These are phyloP conservation scores for Lycorma delicatula DNA, from an alignment of 1,140 invertebrate species.

Conservation along the genomic window DNA sequence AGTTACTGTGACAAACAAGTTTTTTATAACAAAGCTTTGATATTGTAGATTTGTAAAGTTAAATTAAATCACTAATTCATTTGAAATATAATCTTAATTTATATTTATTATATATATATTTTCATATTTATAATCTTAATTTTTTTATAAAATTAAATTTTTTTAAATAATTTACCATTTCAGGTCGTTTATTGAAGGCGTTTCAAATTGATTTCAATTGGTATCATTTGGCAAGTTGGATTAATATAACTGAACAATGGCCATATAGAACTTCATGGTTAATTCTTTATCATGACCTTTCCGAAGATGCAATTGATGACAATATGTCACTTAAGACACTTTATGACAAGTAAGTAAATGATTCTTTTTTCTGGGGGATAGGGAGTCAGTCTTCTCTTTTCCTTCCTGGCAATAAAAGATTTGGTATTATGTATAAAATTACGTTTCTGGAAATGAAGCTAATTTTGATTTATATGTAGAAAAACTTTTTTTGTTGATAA, in stretches of 20 bases:
- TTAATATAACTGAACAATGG: conserved; percentile 98
- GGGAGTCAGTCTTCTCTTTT: neutral
- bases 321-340: conserved; percentile 73
- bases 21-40: too few relatives aligned
- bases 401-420: too few relatives aligned
- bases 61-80: too few relatives aligned
- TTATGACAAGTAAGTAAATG: conserved; percentile 85
- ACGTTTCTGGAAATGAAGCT: neutral
- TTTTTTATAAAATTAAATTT: too few relatives aligned
- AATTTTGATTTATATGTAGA: neutral
- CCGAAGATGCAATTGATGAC: conserved; percentile 81
- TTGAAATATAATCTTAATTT: too few relatives aligned
- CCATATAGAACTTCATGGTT: conserved; percentile 96
- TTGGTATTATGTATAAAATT: too few relatives aligned
- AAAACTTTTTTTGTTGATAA: neutral
- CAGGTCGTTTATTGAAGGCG: conserved; percentile 88
- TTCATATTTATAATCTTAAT: too few relatives aligned
- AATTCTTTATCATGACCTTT: conserved; percentile 85
- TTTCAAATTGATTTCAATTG: conserved; percentile 99
- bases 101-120: too few relatives aligned
- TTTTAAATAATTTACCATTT: too few relatives aligned
- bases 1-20: too few relatives aligned
- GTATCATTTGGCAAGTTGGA: conserved; percentile 94
- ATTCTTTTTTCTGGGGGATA: neutral
- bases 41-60: too few relatives aligned